Evolutionary conservation across 1,140 invertebrate species (phyloP), one percentile per base, ranked within the genome.

Genomic region (Hermatobates lingyangjiaoensis): DNA sequence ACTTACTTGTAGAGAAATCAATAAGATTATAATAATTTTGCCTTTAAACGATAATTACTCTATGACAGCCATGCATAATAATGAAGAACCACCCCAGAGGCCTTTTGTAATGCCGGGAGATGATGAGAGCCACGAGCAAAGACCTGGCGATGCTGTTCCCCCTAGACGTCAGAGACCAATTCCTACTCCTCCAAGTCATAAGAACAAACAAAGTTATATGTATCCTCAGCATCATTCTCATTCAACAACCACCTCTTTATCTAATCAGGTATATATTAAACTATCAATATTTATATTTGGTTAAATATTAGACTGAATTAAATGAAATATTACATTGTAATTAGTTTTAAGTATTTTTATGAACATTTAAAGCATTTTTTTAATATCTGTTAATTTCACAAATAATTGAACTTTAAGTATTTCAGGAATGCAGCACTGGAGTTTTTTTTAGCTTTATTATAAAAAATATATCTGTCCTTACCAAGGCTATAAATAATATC

Each of bases 91-190:
- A 2, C 48, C 51, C 15, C 49, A 64, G 61, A 38, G 63, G 61
- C 49, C 63, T 57, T 51, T 64, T 59, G 45, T 57, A 58, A 14
- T 62, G 62, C 53, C 65, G 62, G 48, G 60, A 28, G 77, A 80
- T 50, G 78, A 80, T 54, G 70, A 78, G 39, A 80, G 75, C 0
- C 76, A 80, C 56, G 68, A 71, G 45, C 50, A 56, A 23, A 34
- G 45, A 23, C 54, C 56, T 23, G 52, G 51, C 25, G 51, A 55
- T 20, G n/a, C 45, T 34, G 2, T 45, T 34, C 26, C 25, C 27
- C 53, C 48, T 39, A 54, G 52, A 44, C 21, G 40, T 7, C 7
- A 14, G 5, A 49, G 28, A 38, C 30, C 27, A n/a, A 50, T 42
- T 7, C 20, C 48, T 1, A 34, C 27, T 15, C 34, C 7, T 20